Percentiles rank a stretch among this genome's conserved stretches.
phyloP scores from a whole-genome alignment of 2,888 invertebrate genomes.

The Temnothorax ravouxi region DNA sequence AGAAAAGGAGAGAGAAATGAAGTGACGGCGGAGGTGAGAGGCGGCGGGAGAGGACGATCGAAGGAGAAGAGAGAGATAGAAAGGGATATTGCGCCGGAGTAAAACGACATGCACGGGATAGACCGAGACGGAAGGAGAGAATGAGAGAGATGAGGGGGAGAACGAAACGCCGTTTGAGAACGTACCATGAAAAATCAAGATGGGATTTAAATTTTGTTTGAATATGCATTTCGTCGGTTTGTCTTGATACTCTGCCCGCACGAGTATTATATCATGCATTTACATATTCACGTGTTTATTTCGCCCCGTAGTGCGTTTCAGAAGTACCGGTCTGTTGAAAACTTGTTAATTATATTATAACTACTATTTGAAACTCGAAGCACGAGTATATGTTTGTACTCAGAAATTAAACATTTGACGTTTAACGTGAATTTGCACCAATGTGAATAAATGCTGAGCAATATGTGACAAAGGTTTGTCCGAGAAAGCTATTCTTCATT shows the following conservation, averaged over 20 bases:
- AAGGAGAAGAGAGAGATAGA: constrained; percentile 21
- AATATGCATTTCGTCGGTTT: constrained; percentile 31
- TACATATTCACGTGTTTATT: too few relatives aligned
- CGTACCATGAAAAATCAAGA: constrained; percentile 48
- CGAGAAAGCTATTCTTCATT: neutral
- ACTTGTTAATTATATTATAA: too few relatives aligned
- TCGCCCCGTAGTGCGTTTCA: neutral
- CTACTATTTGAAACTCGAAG: neutral
- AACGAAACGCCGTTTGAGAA: neutral
- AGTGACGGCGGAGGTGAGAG: neutral
- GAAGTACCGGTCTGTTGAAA: neutral
- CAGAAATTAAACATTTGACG: neutral
- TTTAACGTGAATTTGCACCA: neutral
- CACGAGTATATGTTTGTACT: neutral
- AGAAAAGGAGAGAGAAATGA: constrained; percentile 15
- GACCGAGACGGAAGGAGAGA: neutral
- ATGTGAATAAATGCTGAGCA: neutral
- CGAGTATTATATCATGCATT: neutral
- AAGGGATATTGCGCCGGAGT: neutral
- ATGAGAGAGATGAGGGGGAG: neutral
- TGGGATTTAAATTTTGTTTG: constrained; percentile 48
- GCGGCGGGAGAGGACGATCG: constrained; percentile 20
- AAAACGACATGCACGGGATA: neutral
- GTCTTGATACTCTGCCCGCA: constrained; percentile 19
- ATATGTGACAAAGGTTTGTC: neutral